Base-by-base conservation (phyloP, 2,888 invertebrate genomes). In the Folsomia candida region DNA sequence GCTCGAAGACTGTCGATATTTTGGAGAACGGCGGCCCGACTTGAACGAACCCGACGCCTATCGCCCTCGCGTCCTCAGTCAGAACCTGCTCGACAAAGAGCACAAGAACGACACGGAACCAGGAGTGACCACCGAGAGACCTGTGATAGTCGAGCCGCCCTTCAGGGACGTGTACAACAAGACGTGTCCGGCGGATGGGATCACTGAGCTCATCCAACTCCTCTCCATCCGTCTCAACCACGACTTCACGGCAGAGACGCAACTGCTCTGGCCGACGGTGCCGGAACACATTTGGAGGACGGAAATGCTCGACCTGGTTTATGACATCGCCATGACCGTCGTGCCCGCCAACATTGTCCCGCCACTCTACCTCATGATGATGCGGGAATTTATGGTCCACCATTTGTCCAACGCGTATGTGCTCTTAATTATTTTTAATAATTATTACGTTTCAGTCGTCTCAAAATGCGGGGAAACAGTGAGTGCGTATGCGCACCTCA, bases 1-100 rank as follows among this genome's bases (percentile, higher is more conserved):
- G 9, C 6, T 64, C 11, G 51, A 51, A 26, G 64, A 64, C 37
- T 64, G 64, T 25, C 4, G 2, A 2, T 64, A 64, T 29, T 64
- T 64, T 51, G 64, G 64, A 47, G 28, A 9, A 2, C 24, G 27
- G 14, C 2, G 22, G 14, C 62, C 62, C 6, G 62, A 11, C 20
- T 6, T 18, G 9, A 47, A 47, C 18, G 18, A 47, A 47, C 9
- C 6, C 11, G 57, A 57, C n/a, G 20, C 9, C 11, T 57, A 57
- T 57, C 57, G 57, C 11, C 57, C 9, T 20, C 9, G 57, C 11
- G 57, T 57, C 9, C 22, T 57, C 11, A 57, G 57, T 22, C 6
- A 57, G 11, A 57, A 57, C 20, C 20, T 57, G 20, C 20, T 11
- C 18, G 47, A 47, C 47, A 11, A 11, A 11, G n/a, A n/a, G n/a